Evolutionary conservation across 2,888 invertebrate genomes (phyloP), one percentile per base, ranked within the genome.

Genomic region (Euplexia lucipara): DNA sequence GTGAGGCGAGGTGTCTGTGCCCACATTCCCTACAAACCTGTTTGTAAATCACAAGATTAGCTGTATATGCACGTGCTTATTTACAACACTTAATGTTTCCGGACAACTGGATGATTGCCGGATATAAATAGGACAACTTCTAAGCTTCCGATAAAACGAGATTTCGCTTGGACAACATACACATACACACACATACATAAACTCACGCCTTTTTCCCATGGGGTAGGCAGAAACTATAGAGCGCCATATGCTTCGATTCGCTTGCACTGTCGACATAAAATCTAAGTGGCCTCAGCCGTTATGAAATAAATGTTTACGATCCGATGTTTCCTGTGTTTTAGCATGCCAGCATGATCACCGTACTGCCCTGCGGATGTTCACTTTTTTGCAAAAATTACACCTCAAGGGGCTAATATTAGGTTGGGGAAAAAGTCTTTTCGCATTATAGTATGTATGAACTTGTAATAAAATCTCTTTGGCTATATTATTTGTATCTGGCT

Each of bases 31-130:
- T 41, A n/a, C 22, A 37, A 68, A 48, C 73, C 53, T 26, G 65
- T 64, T 48, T 42, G 14, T 48, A 53, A 48, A 41, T 52, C n/a
- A 18, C n/a, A 37, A 64, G 26, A 66, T 58, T 34, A 41, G 20
- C 39, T 42, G 52, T 59, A 42, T 67, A 30, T 49, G 20, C 30
- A 49, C 48, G 53, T 49, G 44, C 39, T 41, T 53, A 60, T 75
- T 68, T 54, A 37, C 49, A 49, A 32, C 20, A 44, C n/a, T 67
- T 41, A 20, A 75, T 51, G 49, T 75, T 68, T 70, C 60, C 53
- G 44, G 20, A 41, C 68, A 41, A 20, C 39, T n/a, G 16, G 26
- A 37, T 51, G 44, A 75, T 60, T 60, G 51, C 53, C 49, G 53
- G 60, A 60, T 59, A 67, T 39, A 44, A 67, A 53, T 35, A 16